Evolutionary conservation across 2,797 vertebrate species (phyloP).

Genomic region (Phalanger gymnotis): DNA sequence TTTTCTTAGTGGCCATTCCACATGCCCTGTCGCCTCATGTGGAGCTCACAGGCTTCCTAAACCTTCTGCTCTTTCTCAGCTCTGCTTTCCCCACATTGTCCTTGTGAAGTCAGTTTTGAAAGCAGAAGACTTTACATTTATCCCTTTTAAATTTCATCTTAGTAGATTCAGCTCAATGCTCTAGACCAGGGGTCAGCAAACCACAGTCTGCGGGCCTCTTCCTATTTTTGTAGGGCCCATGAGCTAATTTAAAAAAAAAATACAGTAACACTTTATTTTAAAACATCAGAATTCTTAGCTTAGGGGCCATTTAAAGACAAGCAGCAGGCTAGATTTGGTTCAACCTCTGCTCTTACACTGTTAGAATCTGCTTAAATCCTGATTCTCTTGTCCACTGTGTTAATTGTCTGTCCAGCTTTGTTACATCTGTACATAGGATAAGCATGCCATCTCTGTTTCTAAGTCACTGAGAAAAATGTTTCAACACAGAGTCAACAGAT

Average conservation of each 20-base stretch:
- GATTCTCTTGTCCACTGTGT: background rate
- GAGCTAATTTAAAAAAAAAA: background rate
- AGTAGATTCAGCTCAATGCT: background rate
- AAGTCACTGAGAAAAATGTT: background rate
- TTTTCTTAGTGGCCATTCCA: background rate
- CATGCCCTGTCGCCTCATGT: background rate
- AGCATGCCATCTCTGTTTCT: background rate
- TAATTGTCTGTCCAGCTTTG: background rate
- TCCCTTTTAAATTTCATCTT: background rate
- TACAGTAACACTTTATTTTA: background rate
- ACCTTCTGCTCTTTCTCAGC: background rate
- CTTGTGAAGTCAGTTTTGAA: background rate
- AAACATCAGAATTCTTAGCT: background rate
- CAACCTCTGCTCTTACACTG: background rate
- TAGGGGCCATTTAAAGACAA: background rate
- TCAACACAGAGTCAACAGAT: background rate
- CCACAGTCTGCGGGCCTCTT: background rate
- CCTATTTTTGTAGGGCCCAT: background rate
- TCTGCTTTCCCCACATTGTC: background rate
- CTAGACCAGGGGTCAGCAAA: background rate
- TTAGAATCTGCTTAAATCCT: background rate
- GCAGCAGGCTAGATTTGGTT: background rate
- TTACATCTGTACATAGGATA: background rate
- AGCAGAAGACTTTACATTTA: background rate
- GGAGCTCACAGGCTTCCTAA: background rate